Conservation (phyloP, 2,797 vertebrate genomes). For the Falco concolor region DNA sequence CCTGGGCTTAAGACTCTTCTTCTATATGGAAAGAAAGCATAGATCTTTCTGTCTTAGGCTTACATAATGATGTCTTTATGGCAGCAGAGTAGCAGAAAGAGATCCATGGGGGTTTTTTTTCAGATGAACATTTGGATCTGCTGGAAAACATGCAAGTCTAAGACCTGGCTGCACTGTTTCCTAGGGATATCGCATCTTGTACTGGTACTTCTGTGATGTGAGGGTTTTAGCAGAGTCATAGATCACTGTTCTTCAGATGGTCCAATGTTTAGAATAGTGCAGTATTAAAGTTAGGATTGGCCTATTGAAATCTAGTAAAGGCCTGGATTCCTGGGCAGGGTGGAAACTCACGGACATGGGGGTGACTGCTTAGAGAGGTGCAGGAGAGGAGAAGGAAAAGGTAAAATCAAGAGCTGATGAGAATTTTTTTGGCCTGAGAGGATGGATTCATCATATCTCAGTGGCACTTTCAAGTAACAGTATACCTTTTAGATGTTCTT, state of each 20-base stretch:
- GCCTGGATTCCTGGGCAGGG: neutral
- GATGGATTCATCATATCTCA: neutral
- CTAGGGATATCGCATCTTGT: neutral
- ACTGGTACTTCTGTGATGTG: neutral
- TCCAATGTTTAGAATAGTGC: neutral
- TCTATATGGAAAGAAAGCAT: neutral
- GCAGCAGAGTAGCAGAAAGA: neutral
- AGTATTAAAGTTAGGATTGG: neutral
- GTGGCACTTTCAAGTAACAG: neutral
- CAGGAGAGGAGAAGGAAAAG: neutral
- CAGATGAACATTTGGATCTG: neutral
- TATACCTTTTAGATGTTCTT: conserved; percentile 26
- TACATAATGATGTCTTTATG: neutral
- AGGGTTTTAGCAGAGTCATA: neutral
- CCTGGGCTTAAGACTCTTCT: neutral
- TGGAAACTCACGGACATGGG: neutral
- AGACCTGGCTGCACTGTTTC: neutral
- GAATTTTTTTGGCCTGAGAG: neutral
- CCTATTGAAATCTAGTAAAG: neutral
- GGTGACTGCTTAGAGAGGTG: neutral
- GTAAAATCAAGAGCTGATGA: neutral
- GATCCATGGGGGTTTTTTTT: neutral
- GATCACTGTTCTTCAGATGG: neutral
- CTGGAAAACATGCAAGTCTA: neutral
- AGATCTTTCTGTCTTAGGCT: neutral